phyloP scores from a whole-genome alignment of 2,113 vertebrate species.

The Ia io region DNA sequence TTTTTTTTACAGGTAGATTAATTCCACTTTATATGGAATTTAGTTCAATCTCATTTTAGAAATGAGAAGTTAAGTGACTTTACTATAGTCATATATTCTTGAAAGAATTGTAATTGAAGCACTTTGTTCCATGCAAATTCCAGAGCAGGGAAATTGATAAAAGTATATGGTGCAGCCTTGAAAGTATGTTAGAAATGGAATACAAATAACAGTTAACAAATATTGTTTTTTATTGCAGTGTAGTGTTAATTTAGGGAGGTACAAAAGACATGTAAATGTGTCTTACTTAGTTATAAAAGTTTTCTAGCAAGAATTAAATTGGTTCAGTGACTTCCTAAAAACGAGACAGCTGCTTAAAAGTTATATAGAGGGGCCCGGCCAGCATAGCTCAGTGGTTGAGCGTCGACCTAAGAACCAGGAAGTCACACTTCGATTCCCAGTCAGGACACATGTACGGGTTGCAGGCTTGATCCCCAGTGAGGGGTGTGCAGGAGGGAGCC shows the following conservation, averaged over 20 bases:
- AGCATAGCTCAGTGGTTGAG: too few relatives aligned
- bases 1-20: not conserved
- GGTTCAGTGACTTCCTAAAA: not conserved
- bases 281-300: not conserved
- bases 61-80: not conserved
- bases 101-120: not conserved
- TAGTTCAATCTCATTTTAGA: not conserved
- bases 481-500: too few relatives aligned
- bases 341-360: not conserved
- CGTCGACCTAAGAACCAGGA: too few relatives aligned
- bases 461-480: too few relatives aligned
- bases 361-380: not conserved
- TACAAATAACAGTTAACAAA: not conserved
- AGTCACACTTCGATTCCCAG: too few relatives aligned
- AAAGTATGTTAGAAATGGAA: slow-evolving; percentile 10
- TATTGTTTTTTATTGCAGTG: not conserved
- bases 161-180: not conserved
- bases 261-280: not conserved
- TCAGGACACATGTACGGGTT: too few relatives aligned
- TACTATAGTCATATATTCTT: not conserved
- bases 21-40: not conserved
- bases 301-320: slow-evolving; percentile 23
- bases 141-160: not conserved
- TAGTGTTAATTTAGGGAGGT: not conserved
- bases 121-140: not conserved